Base-by-base conservation (phyloP, 2,113 vertebrate species). In the Chaetodon trifascialis region DNA sequence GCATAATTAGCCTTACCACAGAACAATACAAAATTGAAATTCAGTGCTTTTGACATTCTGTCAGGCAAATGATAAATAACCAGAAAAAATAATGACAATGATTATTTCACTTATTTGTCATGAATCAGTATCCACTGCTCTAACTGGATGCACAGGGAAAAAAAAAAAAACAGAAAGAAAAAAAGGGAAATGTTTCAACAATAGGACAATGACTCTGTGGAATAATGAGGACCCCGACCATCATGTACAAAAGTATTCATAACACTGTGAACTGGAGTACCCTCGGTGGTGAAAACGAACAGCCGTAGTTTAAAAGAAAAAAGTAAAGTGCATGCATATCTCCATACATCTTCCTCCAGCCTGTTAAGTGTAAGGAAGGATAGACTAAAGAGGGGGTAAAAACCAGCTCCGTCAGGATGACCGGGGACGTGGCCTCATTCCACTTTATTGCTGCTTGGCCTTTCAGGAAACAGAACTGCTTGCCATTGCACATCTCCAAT, bases 391-490 rank as follows among this genome's bases (percentile, higher is more conserved):
- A 58, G 23, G 15, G 25, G 44, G 42, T 65, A 40, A 73, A 76
- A 89, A 68, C 14, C 56, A 47, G 58, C 86, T 69, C 79, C 63
- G 58, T 70, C 25, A 82, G 60, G 68, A 84, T 87, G 87, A 86
- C 85, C 84, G 34, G 40, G 59, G 68, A 91, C 74, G 44, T 49
- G 75, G 76, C 73, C 73, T 88, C 72, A 72, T 90, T 84, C 85
- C 64, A 51, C 60, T 86, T 89, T 91, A 95, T 76, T 84, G 81
- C 90, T 52, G 51, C 67, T 65, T 88, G 87, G 90, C 88, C 91
- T 94, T 94, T 93, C 86, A 89, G 80, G 80, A 86, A 91, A 82
- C 77, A 89, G 86, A 92, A 94, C 69, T 92, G 91, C 93, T 92
- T 91, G 91, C 90, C 70, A 59, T 38, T 67, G 91, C 93, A 93